These are phyloP conservation scores for Drosophila aff. DNA, from an alignment of 1,140 invertebrate genomes.

Conservation along the genomic window DNA sequence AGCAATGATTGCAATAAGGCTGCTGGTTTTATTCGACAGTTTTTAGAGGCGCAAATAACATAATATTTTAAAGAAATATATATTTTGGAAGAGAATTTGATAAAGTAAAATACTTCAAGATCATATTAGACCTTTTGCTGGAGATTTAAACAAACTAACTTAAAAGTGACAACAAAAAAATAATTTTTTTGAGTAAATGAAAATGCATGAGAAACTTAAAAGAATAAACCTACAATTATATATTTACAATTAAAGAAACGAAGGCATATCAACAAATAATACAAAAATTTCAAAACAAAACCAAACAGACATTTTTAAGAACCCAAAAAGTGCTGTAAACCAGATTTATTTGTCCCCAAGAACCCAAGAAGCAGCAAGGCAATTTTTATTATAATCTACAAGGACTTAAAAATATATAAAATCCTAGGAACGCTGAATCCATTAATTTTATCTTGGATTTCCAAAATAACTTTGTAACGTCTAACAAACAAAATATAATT, in stretches of 20 bases:
- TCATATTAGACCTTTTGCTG: too few relatives aligned
- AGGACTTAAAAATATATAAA: background rate
- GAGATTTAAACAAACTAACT: too few relatives aligned
- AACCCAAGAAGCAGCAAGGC: background rate
- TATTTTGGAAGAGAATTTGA: background rate
- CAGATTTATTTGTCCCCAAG: background rate
- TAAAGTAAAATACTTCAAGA: too few relatives aligned
- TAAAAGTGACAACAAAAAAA: background rate
- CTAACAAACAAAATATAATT: background rate
- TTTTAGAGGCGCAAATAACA: background rate
- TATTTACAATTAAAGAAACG: conserved; percentile 5
- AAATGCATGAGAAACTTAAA: too few relatives aligned
- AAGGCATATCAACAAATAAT: too few relatives aligned
- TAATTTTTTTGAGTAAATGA: too few relatives aligned
- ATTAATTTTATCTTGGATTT: background rate
- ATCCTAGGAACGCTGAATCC: background rate
- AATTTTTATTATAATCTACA: background rate
- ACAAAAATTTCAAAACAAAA: background rate
- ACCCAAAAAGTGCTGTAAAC: too few relatives aligned
- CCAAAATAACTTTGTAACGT: background rate
- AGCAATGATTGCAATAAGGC: conserved; percentile 2
- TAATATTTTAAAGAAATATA: background rate
- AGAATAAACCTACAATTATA: background rate
- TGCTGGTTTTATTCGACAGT: background rate
- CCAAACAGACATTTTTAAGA: background rate